Base-by-base conservation (phyloP, 2,888 invertebrate species). In the Drosophila putrida region DNA sequence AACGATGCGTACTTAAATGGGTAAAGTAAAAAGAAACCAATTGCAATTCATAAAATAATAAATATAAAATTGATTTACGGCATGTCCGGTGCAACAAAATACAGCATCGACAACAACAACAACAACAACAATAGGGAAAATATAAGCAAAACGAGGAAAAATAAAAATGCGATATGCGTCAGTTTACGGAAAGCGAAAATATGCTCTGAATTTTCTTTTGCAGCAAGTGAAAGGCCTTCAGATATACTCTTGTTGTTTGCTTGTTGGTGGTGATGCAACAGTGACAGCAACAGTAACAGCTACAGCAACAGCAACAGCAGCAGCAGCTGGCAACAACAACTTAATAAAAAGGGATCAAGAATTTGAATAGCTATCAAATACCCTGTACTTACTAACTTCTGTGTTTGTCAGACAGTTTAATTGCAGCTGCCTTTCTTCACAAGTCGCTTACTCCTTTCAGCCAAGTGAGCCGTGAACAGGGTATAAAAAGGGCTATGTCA, bases 11-110 rank as follows among this genome's bases (percentile, higher is more conserved):
- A 72, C 88, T 89, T 89, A 87, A 85, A 77, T 72, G 87, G 69
- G 70, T 49, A 67, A 76, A 59, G 55, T 47, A 41, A 66, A 61
- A 64, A 59, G 61, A 57, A 53, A 49, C n/a, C 76, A 80, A 79
- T 78, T 80, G 81, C 79, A 76, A 77, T 88, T 81, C 88, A 79
- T 82, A 87, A 89, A 87, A 88, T 88, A 88, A 87, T 87, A 86
- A 90, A 87, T 90, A 82, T 75, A 75, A 85, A 89, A 85, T 84
- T 85, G 88, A 85, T 85, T 85, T 85, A 85, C 82, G 85, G 71
- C 80, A 69, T 73, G 74, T 78, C 79, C 68, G 76, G 49, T 63
- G 49, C 36, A 61, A 75, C 47, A 47, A 43, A 50, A 46, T 49
- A 4, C 46, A 36, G 27, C 35, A 55, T 15, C 39, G 44, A 35